phyloP scores from a whole-genome alignment of 1,140 invertebrate species.

The Varroa destructor region DNA sequence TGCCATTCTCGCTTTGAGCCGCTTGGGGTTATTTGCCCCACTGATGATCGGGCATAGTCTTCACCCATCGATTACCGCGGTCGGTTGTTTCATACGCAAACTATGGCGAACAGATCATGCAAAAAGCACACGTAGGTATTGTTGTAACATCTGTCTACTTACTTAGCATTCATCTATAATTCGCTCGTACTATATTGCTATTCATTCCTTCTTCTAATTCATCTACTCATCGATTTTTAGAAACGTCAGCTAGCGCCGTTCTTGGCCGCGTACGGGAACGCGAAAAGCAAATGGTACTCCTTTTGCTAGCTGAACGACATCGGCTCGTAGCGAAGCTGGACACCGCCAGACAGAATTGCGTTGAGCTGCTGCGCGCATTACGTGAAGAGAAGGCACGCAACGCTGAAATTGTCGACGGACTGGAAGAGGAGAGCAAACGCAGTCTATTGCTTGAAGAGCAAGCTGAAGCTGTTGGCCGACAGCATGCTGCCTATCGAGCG shows the following conservation, averaged over 20 bases:
- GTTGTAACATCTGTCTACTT: too few relatives aligned
- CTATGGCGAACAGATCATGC: too few relatives aligned
- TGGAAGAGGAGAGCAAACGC: slow-evolving; percentile 18
- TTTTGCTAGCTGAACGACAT: slow-evolving; percentile 11
- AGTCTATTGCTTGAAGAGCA: slow-evolving; percentile 19
- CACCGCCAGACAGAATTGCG: slow-evolving; percentile 1
- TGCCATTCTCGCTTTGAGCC: too few relatives aligned
- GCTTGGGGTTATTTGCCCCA: too few relatives aligned
- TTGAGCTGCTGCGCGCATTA: background rate
- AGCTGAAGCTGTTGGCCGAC: background rate
- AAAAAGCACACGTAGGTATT: too few relatives aligned
- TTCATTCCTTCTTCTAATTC: too few relatives aligned
- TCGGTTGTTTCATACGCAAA: too few relatives aligned
- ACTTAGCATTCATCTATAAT: too few relatives aligned
- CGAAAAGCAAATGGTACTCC: slow-evolving; percentile 8
- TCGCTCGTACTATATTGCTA: background rate
- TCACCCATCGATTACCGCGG: too few relatives aligned
- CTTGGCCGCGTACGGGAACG: slow-evolving; percentile 9
- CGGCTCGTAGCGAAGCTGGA: slow-evolving; percentile 12
- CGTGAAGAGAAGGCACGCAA: slow-evolving; percentile 10
- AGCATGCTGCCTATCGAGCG: slow-evolving; percentile 1
- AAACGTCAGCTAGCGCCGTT: slow-evolving; percentile 14
- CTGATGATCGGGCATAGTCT: too few relatives aligned
- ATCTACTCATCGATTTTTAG: background rate
- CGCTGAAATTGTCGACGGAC: slow-evolving; percentile 17